Conservation (phyloP, 2,113 vertebrate genomes). For the Brienomyrus brachyistius region DNA sequence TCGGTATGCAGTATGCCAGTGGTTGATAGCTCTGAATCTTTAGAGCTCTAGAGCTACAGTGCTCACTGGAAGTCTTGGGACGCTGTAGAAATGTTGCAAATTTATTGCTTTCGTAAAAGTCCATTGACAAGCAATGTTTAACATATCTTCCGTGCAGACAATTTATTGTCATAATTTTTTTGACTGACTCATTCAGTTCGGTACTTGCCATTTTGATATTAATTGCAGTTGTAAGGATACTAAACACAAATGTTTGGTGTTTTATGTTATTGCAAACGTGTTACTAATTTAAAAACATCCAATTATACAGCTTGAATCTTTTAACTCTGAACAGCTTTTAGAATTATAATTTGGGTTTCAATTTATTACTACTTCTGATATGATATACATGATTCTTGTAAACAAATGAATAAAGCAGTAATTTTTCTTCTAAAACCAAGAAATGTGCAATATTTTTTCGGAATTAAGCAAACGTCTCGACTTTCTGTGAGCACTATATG, state of each 20-base stretch:
- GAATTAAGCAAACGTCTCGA: not conserved
- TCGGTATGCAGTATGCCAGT: not conserved
- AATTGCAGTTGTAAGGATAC: not conserved
- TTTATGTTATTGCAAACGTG: not conserved
- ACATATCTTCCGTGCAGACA: not conserved
- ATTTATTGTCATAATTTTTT: not conserved
- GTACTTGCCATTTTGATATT: not conserved
- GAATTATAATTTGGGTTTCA: not conserved
- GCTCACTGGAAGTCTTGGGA: not conserved
- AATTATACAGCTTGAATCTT: not conserved
- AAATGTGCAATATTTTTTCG: not conserved
- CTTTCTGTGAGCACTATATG: not conserved
- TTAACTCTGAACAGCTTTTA: not conserved
- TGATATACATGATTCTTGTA: not conserved
- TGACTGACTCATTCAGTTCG: not conserved
- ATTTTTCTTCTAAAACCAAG: not conserved
- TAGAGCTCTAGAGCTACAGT: not conserved
- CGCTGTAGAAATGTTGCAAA: not conserved
- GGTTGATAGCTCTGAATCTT: not conserved
- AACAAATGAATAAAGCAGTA: not conserved
- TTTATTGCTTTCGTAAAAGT: not conserved
- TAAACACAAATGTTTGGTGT: not conserved
- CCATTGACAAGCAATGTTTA: not conserved
- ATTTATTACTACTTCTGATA: not conserved
- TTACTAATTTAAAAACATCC: not conserved